These are phyloP conservation scores for Salmo trutta DNA, from an alignment of 2,797 vertebrate genomes.

Conservation along the genomic window DNA sequence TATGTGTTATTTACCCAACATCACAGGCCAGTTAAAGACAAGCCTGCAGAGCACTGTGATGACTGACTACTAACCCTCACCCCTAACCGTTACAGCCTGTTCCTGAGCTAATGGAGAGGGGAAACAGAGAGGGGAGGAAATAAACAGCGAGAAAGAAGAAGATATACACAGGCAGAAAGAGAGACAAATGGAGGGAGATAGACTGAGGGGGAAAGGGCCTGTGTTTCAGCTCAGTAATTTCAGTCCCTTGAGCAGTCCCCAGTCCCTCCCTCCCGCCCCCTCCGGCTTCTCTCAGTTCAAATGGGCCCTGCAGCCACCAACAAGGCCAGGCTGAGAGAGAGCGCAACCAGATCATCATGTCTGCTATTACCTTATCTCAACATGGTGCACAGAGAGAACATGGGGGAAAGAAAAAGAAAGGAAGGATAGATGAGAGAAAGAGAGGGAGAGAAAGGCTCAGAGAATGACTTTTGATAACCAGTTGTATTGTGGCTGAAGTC, in stretches of 20 bases:
- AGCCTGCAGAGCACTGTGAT: slow-evolving; percentile 38
- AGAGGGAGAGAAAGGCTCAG: not conserved
- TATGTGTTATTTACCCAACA: slow-evolving; percentile 28
- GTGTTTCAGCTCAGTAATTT: not conserved
- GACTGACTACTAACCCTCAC: slow-evolving; percentile 56
- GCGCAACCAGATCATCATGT: not conserved
- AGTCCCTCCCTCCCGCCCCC: not conserved
- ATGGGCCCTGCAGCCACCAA: not conserved
- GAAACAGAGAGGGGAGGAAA: not conserved
- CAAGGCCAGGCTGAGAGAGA: not conserved
- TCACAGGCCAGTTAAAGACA: slow-evolving; percentile 42
- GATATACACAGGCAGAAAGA: not conserved
- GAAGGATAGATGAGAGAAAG: not conserved
- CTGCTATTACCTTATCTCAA: not conserved
- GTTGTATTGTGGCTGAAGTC: not conserved
- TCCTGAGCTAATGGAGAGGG: slow-evolving; percentile 22
- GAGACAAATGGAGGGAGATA: too few relatives aligned
- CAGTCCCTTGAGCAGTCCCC: not conserved
- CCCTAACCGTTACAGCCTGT: slow-evolving; percentile 59
- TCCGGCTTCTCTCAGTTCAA: not conserved
- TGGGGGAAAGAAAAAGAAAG: not conserved
- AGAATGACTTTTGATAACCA: not conserved
- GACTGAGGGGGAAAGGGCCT: too few relatives aligned
- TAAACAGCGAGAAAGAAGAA: slow-evolving; percentile 4
- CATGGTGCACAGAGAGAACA: not conserved